Evolutionary conservation across 2,113 vertebrate genomes (phyloP), one percentile per base, ranked within the genome.

Genomic region (Syrrhaptes paradoxus): DNA sequence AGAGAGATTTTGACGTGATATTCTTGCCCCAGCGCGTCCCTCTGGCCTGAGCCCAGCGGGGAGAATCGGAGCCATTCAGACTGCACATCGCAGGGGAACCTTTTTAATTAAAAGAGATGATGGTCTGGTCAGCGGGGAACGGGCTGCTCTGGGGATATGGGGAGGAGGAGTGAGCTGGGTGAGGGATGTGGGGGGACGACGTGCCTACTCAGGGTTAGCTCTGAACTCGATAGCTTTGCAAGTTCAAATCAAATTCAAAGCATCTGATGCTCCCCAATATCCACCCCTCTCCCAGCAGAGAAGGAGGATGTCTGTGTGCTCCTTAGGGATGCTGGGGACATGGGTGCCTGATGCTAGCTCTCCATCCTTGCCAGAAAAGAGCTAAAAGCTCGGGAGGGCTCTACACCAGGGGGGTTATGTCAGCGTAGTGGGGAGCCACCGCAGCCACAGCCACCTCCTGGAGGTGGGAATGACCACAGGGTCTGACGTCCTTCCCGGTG

Each of bases 71-170:
- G 91, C 72, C 66, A 51, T 73, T 73, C 45, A 78, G 89, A 71
- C 11, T 1, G 79, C 12, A 2, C 73, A 75, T 55, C 0, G 3
- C 77, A 85, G 74, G 71, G 55, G 43, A 82, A 62, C 45, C 21
- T 38, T 85, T 92, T 89, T 94, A 94, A 96, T 95, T 85, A 94
- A 96, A 94, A 87, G 72, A 2, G 22, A 54, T 54, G 58, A 54
- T 54, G 58, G 36, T 82, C 54, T 85, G 55, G 58, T 85, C 85
- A 87, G 93, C 7, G 0, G 91, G 74, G 58, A 73, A 75, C n/a
- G 15, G 58, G 58, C 51, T 85, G 73, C 70, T 85, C 29, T 54
- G 41, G 62, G 51, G 49, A 73, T 70, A 36, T 5, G 29, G n/a
- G 21, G 61, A 80, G 86, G 90, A 93, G 45, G n/a, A 87, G 34